Percentiles rank a stretch among this genome's conserved stretches.
Conservation (phyloP, 1,140 invertebrate genomes). For the Pentalonia nigronervosa region DNA sequence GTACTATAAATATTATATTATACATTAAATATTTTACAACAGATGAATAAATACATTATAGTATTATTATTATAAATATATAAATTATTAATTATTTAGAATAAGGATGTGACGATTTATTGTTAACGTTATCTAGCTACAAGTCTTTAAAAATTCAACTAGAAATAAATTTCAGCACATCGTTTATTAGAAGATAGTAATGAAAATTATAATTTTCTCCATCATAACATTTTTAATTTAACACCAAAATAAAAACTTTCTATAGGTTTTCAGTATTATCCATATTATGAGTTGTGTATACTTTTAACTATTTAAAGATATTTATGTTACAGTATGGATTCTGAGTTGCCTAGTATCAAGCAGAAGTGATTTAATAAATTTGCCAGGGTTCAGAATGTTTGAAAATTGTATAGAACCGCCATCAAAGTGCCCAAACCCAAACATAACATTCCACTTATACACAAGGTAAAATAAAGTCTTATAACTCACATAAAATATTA, state of each 20-base stretch:
- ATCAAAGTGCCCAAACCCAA: conserved; percentile 52
- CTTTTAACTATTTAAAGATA: background rate
- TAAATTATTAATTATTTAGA: background rate
- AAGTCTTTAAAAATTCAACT: background rate
- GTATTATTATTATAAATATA: background rate
- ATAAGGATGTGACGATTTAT: background rate
- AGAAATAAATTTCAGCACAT: background rate
- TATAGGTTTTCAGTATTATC: background rate
- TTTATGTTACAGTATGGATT: conserved; percentile 32
- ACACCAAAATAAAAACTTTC: background rate
- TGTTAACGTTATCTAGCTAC: background rate
- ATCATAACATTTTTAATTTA: background rate
- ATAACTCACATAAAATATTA: background rate
- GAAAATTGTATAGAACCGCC: conserved; percentile 23
- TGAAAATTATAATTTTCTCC: background rate
- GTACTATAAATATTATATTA: background rate
- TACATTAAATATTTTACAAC: background rate
- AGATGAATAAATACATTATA: background rate
- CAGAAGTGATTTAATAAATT: background rate
- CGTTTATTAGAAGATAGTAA: background rate
- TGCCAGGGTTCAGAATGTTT: background rate
- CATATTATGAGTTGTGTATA: background rate
- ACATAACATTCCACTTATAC: conserved; percentile 71
- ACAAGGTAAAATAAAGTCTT: conserved; percentile 65
- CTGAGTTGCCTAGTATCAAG: background rate